phyloP scores from a whole-genome alignment of 2,888 invertebrate genomes.

The Drosophila kokeensis region DNA sequence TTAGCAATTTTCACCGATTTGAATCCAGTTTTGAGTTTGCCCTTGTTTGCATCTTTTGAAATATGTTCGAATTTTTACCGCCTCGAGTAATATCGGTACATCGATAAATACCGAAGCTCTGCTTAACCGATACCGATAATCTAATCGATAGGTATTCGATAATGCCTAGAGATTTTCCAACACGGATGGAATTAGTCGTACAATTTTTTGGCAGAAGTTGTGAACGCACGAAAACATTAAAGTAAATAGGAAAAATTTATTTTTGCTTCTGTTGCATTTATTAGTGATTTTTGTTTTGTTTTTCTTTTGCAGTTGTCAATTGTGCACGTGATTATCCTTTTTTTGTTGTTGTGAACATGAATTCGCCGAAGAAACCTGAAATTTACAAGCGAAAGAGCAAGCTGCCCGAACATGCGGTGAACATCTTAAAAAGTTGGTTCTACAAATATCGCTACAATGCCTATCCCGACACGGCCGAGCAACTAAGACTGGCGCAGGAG shows the following conservation, averaged over 20 bases:
- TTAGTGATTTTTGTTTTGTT: too few relatives aligned
- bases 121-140: too few relatives aligned
- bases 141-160: too few relatives aligned
- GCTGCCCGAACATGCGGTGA: conserved; percentile 95
- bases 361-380: conserved; percentile 81
- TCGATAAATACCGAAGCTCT: too few relatives aligned
- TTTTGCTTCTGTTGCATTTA: too few relatives aligned
- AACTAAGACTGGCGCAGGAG: conserved; percentile 93
- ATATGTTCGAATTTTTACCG: too few relatives aligned
- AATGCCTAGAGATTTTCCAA: too few relatives aligned
- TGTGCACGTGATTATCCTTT: too few relatives aligned
- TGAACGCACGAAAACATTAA: conserved; percentile 43
- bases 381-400: conserved; percentile 90
- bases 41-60: background rate
- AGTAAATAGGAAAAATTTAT: too few relatives aligned
- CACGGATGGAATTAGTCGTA: conserved; percentile 12
- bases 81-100: too few relatives aligned
- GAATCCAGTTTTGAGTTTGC: background rate
- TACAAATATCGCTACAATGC: conserved; percentile 97
- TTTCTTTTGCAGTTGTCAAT: too few relatives aligned
- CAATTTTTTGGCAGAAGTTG: conserved; percentile 50
- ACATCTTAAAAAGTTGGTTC: conserved; percentile 96
- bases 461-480: conserved; percentile 94
- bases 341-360: conserved; percentile 48
- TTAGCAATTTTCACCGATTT: conserved; percentile 6